phyloP scores from a whole-genome alignment of 2,888 invertebrate species.

The Biston betularia region DNA sequence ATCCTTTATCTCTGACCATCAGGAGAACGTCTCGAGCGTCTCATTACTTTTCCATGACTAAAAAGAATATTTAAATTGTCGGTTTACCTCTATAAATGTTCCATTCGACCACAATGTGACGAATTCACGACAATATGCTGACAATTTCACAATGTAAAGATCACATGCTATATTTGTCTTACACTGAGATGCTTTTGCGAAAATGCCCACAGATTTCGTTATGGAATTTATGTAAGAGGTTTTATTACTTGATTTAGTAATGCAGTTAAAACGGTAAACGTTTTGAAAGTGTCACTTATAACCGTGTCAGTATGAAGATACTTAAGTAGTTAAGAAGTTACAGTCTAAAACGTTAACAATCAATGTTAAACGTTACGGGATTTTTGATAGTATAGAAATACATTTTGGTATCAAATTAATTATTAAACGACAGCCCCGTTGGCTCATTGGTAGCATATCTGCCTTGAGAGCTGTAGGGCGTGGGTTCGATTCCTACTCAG shows the following conservation, averaged over 20 bases:
- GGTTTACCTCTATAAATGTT: background rate
- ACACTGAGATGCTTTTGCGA: conserved; percentile 25
- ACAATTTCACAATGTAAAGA: conserved; percentile 31
- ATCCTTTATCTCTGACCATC: too few species aligned
- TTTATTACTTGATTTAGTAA: conserved; percentile 31
- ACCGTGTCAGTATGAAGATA: background rate
- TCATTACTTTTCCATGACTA: too few species aligned
- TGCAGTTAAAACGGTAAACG: conserved; percentile 17
- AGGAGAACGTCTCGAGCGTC: too few species aligned
- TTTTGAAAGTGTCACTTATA: conserved; percentile 28
- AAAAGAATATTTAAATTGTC: too few species aligned
- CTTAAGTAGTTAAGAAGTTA: background rate
- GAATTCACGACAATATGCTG: conserved; percentile 24
- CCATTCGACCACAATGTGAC: conserved; percentile 10
- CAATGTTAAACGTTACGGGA: background rate
- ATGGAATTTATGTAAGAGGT: conserved; percentile 23
- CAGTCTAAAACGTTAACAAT: background rate
- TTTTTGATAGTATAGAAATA: too few species aligned
- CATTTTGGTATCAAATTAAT: too few species aligned
- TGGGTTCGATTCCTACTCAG: too few species aligned
- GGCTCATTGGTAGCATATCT: too few species aligned
- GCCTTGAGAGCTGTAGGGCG: too few species aligned
- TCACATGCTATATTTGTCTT: conserved; percentile 29
- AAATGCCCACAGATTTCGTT: conserved; percentile 29
- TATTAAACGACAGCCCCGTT: too few species aligned